Percentiles rank a stretch among this genome's conserved stretches.
These are phyloP conservation scores for Drosophila oshimai DNA, from an alignment of 1,140 invertebrate species.

Conservation along the genomic window DNA sequence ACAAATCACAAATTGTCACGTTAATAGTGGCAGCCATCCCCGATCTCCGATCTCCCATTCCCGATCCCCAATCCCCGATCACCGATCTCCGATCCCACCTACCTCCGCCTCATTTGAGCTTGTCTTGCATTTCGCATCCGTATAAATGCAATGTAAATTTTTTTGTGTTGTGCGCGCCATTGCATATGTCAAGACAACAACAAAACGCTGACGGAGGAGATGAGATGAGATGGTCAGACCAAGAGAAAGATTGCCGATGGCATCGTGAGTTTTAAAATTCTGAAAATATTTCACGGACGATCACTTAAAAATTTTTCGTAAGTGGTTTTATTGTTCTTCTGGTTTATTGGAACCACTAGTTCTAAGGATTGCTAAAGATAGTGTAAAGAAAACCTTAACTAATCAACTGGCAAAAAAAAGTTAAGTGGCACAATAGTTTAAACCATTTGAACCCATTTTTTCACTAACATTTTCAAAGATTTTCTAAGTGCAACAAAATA, in stretches of 20 bases:
- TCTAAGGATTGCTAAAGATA: too few relatives aligned
- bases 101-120: constrained; percentile 27
- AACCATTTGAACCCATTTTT: too few relatives aligned
- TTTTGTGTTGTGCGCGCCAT: constrained; percentile 73
- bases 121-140: constrained; percentile 69
- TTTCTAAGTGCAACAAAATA: too few relatives aligned
- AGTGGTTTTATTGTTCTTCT: too few relatives aligned
- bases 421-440: too few relatives aligned
- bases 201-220: constrained; percentile 33
- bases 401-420: too few relatives aligned
- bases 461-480: too few relatives aligned
- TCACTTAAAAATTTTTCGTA: too few relatives aligned
- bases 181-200: constrained; percentile 76
- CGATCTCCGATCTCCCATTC: not conserved
- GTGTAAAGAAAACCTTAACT: too few relatives aligned
- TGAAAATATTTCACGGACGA: too few relatives aligned
- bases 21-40: constrained; percentile 68
- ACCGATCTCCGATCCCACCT: constrained; percentile 1
- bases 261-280: not conserved
- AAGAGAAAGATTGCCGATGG: constrained; percentile 4
- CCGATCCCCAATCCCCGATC: not conserved
- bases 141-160: constrained; percentile 81
- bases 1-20: constrained; percentile 81
- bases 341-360: too few relatives aligned
- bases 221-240: not conserved